Percentiles rank a stretch among this genome's conserved stretches.
Conservation (phyloP, 2,797 vertebrate species). For the Tympanoctomys barrerae region DNA sequence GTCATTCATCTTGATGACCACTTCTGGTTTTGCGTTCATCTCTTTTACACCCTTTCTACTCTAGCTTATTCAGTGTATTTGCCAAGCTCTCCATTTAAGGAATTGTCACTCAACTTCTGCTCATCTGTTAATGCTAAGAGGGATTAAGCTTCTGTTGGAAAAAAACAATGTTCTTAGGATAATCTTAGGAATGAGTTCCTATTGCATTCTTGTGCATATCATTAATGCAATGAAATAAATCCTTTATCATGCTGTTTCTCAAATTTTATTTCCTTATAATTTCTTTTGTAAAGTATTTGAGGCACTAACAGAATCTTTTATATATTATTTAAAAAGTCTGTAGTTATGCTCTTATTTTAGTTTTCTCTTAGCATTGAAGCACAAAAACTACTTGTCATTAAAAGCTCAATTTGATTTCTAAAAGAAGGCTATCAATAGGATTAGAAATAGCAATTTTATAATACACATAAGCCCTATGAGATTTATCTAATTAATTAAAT, state of each 20-base stretch:
- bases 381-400: conserved; percentile 9
- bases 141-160: neutral
- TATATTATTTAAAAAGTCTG: conserved; percentile 3
- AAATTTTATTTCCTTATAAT: neutral
- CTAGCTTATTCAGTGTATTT: neutral
- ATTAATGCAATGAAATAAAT: neutral
- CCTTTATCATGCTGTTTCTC: neutral
- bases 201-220: neutral
- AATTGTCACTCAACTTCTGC: neutral
- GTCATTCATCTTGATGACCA: neutral
- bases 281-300: neutral
- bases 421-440: conserved; percentile 26
- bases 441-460: conserved; percentile 30
- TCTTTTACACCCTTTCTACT: neutral
- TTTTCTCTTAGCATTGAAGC: neutral
- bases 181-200: neutral
- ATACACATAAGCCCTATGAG: neutral
- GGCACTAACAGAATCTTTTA: neutral
- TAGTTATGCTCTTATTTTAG: neutral
- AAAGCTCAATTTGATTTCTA: conserved; percentile 65
- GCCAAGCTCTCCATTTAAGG: neutral
- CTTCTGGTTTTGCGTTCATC: neutral
- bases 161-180: conserved; percentile 27
- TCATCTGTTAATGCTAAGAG: neutral
- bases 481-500: conserved; percentile 66